These are phyloP conservation scores for Myopa testacea DNA, from an alignment of 2,888 invertebrate species.

Conservation along the genomic window DNA sequence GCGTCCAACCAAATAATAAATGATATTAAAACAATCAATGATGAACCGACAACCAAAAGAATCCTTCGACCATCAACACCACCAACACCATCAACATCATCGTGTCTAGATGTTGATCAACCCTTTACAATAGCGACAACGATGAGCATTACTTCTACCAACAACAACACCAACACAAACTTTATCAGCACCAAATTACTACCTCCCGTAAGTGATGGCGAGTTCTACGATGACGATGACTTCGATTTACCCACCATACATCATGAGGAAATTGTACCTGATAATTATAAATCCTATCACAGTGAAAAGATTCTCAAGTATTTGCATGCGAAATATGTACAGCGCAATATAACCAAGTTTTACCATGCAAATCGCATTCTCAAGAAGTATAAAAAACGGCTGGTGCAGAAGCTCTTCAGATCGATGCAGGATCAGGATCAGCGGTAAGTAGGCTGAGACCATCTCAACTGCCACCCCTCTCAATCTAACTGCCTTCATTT, in stretches of 20 bases:
- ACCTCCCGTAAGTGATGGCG: constrained; percentile 3
- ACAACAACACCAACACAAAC: constrained; percentile 26
- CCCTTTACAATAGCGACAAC: background rate
- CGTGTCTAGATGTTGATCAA: background rate
- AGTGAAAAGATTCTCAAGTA: constrained; percentile 64
- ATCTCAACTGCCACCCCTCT: background rate
- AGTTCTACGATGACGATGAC: constrained; percentile 37
- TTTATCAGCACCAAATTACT: constrained; percentile 17
- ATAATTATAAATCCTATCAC: constrained; percentile 58
- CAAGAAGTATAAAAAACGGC: constrained; percentile 61
- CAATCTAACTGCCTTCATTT: background rate
- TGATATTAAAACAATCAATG: constrained; percentile 32
- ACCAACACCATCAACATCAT: constrained; percentile 1
- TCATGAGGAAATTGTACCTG: constrained; percentile 66
- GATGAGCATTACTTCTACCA: constrained; percentile 9
- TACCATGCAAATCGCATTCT: constrained; percentile 64
- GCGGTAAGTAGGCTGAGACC: constrained; percentile 17
- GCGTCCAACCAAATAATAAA: constrained; percentile 28
- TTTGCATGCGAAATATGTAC: constrained; percentile 66
- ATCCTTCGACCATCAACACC: constrained; percentile 38
- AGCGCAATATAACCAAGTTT: constrained; percentile 60
- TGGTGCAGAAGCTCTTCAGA: constrained; percentile 48
- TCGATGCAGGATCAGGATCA: constrained; percentile 3
- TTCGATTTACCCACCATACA: constrained; percentile 60
- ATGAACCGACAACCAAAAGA: background rate